Evolutionary conservation across 2,888 invertebrate species (phyloP), one percentile per base, ranked within the genome.

Genomic region (Eupithecia tripunctaria): DNA sequence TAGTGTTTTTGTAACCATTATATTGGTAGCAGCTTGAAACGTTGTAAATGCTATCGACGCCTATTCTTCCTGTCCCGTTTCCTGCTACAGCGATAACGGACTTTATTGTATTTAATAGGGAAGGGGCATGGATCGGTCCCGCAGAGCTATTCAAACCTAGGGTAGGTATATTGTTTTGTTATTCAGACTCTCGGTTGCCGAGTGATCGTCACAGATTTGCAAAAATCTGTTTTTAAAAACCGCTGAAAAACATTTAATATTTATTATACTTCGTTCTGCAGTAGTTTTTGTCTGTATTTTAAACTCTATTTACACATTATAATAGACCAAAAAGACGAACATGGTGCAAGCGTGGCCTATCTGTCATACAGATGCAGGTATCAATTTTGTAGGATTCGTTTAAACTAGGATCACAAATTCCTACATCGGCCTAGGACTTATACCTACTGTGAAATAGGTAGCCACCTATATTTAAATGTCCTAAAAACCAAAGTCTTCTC

Each of bases 21-120:
- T 25, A 25, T 14, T 56, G 12, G 21, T 51, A 21, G 21, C 51
- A 51, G 43, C 27, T 71, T 41, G 32, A 56, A 70, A 56, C 63
- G 21, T n/a, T 73, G 56, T 56, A 65, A 69, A n/a, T 27, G 59
- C 59, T 67, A 74, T 78, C 81, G 73, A 80, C 78, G 74, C 77
- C 76, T 78, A 59, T 74, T 84, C 89, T 89, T 91, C 91, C 91
- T 90, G 90, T 79, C 82, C 78, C 74, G 83, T 85, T 89, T 91
- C 91, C 91, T 91, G 90, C 82, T 80, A 64, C 65, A 32, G 72
- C 79, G 91, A 91, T 91, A 91, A 89, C 84, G 72, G 67, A 77
- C 41, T 72, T 32, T 72, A 76, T 73, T 75, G 72, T 78, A 79
- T 76, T 74, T 69, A 70, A 21, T 90, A 91, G 89, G 81, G 90